Conservation (phyloP, 2,888 invertebrate genomes). For the Meloe dianella region DNA sequence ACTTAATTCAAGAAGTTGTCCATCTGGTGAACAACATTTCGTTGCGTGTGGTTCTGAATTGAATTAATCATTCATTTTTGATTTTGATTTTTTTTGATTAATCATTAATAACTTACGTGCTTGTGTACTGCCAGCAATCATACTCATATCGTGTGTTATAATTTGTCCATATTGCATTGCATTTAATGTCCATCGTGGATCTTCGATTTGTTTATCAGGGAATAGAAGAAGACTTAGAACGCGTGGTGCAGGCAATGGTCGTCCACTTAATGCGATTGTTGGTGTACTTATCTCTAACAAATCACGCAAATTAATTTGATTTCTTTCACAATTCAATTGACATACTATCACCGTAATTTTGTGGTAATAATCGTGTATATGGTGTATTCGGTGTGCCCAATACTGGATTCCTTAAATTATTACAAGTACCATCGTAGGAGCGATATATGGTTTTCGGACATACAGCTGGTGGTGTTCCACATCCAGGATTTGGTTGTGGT, state of each 20-base stretch:
- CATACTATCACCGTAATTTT: slow-evolving; percentile 74
- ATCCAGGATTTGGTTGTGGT: slow-evolving; percentile 55
- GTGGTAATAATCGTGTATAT: slow-evolving; percentile 69
- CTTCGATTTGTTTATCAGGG: slow-evolving; percentile 73
- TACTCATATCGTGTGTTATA: slow-evolving; percentile 79
- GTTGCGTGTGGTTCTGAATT: slow-evolving; percentile 64
- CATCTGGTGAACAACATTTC: slow-evolving; percentile 68
- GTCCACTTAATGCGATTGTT: slow-evolving; percentile 66
- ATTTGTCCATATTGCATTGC: slow-evolving; percentile 84
- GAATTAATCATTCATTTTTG: not conserved
- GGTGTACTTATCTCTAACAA: slow-evolving; percentile 69
- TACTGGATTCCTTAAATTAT: slow-evolving; percentile 82
- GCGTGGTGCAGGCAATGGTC: slow-evolving; percentile 72
- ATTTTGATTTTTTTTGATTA: not conserved
- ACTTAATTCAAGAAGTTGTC: slow-evolving; percentile 61
- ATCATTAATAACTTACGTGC: slow-evolving; percentile 70
- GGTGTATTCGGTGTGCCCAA: slow-evolving; percentile 81
- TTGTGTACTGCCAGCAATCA: slow-evolving; percentile 75
- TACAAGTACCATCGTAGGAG: slow-evolving; percentile 91
- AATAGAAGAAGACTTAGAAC: slow-evolving; percentile 73
- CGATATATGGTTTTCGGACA: slow-evolving; percentile 71
- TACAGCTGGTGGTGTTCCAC: slow-evolving; percentile 61
- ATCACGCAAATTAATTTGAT: not conserved
- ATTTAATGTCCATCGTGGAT: slow-evolving; percentile 75
- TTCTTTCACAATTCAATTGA: not conserved